phyloP scores from a whole-genome alignment of 2,888 invertebrate species.

The Synanthedon andrenaeformis region DNA sequence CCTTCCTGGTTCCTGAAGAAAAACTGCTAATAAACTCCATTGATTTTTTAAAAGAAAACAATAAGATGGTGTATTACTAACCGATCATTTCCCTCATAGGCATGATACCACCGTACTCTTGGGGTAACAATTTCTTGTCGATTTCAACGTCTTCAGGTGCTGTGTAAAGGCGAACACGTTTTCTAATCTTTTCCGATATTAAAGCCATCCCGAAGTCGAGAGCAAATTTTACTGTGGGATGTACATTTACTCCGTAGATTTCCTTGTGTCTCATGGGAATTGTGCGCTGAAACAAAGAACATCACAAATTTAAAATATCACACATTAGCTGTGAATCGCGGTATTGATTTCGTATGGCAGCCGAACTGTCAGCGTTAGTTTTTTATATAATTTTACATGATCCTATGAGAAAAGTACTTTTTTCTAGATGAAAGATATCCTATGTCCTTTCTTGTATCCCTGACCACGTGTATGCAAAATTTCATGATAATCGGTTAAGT shows the following conservation, averaged over 20 bases:
- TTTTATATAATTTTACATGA: no score
- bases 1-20: no score
- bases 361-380: no score
- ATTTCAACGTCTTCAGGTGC: slow-evolving; percentile 72
- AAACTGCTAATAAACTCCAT: no score
- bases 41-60: no score
- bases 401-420: no score
- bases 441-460: no score
- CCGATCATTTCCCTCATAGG: slow-evolving; percentile 88
- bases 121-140: slow-evolving; percentile 76
- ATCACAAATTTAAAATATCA: slow-evolving; percentile 1
- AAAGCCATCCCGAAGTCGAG: slow-evolving; percentile 82
- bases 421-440: no score
- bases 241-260: slow-evolving; percentile 80
- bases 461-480: no score
- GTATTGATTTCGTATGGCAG: no score
- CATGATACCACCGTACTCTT: slow-evolving; percentile 86
- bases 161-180: slow-evolving; percentile 76
- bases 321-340: background rate
- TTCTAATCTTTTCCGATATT: slow-evolving; percentile 81
- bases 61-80: slow-evolving; percentile 29
- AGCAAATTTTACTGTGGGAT: slow-evolving; percentile 80
- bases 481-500: no score
- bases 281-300: slow-evolving; percentile 69
- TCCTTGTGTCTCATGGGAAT: slow-evolving; percentile 85